phyloP scores from a whole-genome alignment of 1,140 invertebrate species.

The Cryptotermes secundus region DNA sequence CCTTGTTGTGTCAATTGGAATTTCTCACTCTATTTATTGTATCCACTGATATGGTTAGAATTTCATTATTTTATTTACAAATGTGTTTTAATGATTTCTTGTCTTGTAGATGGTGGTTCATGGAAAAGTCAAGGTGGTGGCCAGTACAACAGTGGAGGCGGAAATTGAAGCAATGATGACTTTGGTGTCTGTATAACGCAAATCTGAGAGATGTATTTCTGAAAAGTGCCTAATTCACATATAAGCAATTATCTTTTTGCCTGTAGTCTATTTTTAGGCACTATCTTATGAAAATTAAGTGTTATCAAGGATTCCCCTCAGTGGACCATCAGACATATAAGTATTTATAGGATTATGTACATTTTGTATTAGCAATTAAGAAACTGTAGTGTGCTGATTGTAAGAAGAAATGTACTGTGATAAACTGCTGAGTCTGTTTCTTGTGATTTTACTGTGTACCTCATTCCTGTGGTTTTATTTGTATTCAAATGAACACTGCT shows the following conservation, averaged over 20 bases:
- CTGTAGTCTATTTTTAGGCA: neutral
- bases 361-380: neutral
- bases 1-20: no score
- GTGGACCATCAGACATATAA: neutral
- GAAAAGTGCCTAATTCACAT: neutral
- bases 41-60: no score
- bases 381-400: neutral
- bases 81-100: no score
- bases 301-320: neutral
- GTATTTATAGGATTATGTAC: neutral
- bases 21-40: no score
- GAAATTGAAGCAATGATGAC: no score
- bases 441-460: neutral
- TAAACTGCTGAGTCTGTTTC: neutral
- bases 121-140: no score
- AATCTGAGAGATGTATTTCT: neutral
- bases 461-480: no score
- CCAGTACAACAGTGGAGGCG: no score
- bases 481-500: no score
- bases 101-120: no score
- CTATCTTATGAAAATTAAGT: neutral
- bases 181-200: no score
- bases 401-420: neutral
- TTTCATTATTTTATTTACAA: no score
- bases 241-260: neutral